Evolutionary conservation across 2,888 invertebrate species (phyloP), one percentile per base, ranked within the genome.

Genomic region (Teleogryllus oceanicus): DNA sequence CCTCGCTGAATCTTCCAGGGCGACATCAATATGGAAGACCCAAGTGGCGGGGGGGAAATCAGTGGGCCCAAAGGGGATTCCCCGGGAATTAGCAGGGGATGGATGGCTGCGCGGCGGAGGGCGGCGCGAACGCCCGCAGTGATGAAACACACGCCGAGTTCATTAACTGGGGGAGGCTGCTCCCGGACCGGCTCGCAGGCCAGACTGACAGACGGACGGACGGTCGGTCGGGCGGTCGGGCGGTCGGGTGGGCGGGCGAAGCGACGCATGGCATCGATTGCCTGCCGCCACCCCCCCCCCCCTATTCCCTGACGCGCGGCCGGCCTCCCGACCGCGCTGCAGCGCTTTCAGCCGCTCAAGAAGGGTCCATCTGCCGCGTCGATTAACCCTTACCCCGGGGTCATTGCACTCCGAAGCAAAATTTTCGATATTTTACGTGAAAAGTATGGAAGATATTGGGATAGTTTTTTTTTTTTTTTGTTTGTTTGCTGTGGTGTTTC

Each of bases 11-110:
- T 62, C 62, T 62, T 62, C 62, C 16, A 18, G n/a, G n/a, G 62
- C 62, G 62, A 62, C 62, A 62, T 62, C 62, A 62, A 62, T 62
- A 62, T 62, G 62, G 62, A 62, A 62, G 62, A 62, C 62, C 62
- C 62, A 62, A 62, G 62, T 62, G 62, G 0, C 62, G 62, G 62
- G 62, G 16, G 1, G 62, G 62, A 62, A 16, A 62, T 62, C 62
- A 62, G 62, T 62, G 62, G 62, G 62, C 62, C 62, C 62, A 62
- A 62, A 62, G 62, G 62, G 62, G 62, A 62, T 62, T 62, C 62
- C n/a, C 11, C n/a, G n/a, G 62, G 62, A 62, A 62, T 62, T 62
- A 62, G n/a, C 62, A 62, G 62, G 62, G 62, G 62, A 62, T 62
- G 62, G 62, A 62, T 62, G 62, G 62, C 62, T 62, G 62, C 62